These are phyloP conservation scores for Dryococelus australis DNA, from an alignment of 2,888 invertebrate genomes.

Conservation along the genomic window DNA sequence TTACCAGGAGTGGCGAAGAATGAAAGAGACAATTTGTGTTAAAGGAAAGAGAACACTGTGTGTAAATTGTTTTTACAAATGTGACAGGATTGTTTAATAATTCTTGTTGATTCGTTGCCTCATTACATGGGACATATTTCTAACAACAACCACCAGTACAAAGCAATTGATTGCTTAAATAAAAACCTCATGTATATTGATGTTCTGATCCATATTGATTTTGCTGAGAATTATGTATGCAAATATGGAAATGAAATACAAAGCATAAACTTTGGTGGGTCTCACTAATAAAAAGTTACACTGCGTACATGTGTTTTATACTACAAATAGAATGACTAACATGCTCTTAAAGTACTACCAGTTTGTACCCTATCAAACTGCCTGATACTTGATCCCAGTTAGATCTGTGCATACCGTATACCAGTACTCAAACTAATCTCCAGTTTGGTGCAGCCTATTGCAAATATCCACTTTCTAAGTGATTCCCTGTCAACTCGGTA, in stretches of 20 bases:
- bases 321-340: not conserved
- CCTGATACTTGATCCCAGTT: not conserved
- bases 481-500: no score
- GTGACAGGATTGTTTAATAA: no score
- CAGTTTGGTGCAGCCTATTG: not conserved
- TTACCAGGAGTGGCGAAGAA: no score
- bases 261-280: no score
- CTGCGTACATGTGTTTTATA: constrained; percentile 19
- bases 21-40: no score
- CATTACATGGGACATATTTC: no score
- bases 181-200: constrained; percentile 12
- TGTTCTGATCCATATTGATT: constrained; percentile 21
- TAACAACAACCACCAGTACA: no score
- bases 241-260: no score
- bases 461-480: no score
- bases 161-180: not conserved
- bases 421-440: constrained; percentile 18
- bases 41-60: no score
- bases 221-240: constrained; percentile 18
- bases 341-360: constrained; percentile 1
- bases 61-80: no score
- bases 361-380: constrained; percentile 24
- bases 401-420: not conserved
- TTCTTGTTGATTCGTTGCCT: no score
- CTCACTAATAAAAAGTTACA: not conserved